Base-by-base conservation (phyloP, 1,140 invertebrate species). In the Chionoecetes opilio region DNA sequence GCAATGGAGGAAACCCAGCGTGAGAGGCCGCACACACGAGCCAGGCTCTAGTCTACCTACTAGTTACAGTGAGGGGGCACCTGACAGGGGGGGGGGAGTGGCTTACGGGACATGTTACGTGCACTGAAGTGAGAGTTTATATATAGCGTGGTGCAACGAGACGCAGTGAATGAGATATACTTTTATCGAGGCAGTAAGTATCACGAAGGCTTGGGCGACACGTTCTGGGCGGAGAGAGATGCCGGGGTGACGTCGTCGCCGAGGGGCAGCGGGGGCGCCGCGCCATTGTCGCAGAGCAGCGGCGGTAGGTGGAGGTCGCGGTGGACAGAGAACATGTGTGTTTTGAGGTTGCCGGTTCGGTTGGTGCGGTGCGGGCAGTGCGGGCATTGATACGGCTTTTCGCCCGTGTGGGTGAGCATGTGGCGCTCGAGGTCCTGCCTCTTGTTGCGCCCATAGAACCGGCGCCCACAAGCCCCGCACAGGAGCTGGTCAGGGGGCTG, bases 401-500 rank as follows among this genome's bases (percentile, higher is more conserved):
- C 96, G 14, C 96, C 96, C 21, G 96, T 97, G 93, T 97, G 97
- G 14, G 96, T 96, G 32, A 96, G 84, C 46, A 98, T 97, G 97
- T 99, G 98, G 95, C 98, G 97, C 93, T 98, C 98, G 85, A 98
- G 97, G 92, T 96, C 96, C 90, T 96, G 96, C 31, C 95, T 98
- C 97, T 98, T 98, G 17, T 98, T 98, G 29, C 98, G 97, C 17
- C 95, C 95, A 41, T 95, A 82, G 6, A 99, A 98, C 96, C 98
- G 98, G 97, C 99, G 99, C 85, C 98, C 98, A 92, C 95, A 96
- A 53, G 95, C 92, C 3, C 93, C 82, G 86, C 95, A 96, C 89
- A 88, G 34, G 85, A 96, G 92, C 35, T 53, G 82, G 75, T 95
- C 94, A 35, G 41, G 34, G 26, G 63, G 53, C 17, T 38, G 53